Evolutionary conservation across 2,113 vertebrate genomes (phyloP).

Genomic region (Platysteira castanea): DNA sequence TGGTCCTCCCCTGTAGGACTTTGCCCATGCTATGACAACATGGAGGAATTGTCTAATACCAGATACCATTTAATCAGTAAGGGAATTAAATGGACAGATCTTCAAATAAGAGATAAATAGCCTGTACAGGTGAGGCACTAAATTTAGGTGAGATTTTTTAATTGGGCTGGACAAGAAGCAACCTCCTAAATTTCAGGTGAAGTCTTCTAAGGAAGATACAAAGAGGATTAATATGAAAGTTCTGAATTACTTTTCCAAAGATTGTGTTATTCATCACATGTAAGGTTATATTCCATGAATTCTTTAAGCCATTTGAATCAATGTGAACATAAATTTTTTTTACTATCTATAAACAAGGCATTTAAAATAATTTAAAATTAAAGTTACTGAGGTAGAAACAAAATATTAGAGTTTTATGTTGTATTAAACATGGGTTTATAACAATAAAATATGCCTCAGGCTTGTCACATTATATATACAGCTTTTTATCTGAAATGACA

Average conservation of each 20-base stretch:
- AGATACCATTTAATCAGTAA: neutral
- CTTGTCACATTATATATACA: neutral
- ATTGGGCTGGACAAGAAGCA: neutral
- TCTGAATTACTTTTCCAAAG: neutral
- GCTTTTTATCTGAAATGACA: neutral
- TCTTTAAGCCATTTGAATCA: neutral
- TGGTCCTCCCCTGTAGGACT: neutral
- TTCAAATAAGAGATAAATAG: neutral
- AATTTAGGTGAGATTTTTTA: neutral
- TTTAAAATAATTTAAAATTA: neutral
- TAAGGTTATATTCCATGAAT: neutral
- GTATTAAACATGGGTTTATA: neutral
- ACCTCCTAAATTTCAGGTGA: neutral
- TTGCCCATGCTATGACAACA: neutral
- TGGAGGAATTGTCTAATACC: neutral
- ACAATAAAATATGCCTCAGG: neutral
- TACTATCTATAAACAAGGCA: neutral
- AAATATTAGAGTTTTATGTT: neutral
- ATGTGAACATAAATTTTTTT: neutral
- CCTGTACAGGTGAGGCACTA: neutral
- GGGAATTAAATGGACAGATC: neutral
- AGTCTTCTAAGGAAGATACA: neutral
- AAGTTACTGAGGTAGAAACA: neutral
- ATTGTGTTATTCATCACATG: neutral
- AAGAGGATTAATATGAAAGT: neutral